These are phyloP conservation scores for Xenopus laevis DNA, from an alignment of 2,113 vertebrate genomes.

Conservation along the genomic window DNA sequence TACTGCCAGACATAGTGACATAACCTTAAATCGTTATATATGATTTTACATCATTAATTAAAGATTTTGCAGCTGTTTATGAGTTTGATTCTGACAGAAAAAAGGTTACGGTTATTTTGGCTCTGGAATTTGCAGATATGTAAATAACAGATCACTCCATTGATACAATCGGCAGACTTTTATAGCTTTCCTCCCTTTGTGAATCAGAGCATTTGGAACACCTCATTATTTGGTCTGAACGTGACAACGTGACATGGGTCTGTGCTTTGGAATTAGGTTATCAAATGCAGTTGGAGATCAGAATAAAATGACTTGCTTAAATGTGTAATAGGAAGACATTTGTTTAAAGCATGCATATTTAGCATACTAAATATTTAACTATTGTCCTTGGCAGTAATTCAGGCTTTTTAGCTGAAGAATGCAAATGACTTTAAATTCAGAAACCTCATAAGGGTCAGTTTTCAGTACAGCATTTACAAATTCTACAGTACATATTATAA, in stretches of 20 bases:
- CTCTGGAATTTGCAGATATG: constrained; percentile 6
- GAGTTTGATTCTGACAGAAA: not conserved
- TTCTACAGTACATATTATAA: no score
- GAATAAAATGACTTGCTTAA: constrained; percentile 4
- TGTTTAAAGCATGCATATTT: constrained; percentile 37
- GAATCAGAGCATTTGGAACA: constrained; percentile 8
- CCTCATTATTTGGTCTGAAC: constrained; percentile 3
- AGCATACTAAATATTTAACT: constrained; percentile 43
- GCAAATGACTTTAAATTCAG: constrained; percentile 18
- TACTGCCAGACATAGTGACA: no score
- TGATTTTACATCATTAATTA: no score
- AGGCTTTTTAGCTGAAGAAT: constrained; percentile 28
- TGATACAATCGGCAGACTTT: not conserved
- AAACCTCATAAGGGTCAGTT: not conserved
- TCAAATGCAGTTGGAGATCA: constrained; percentile 21
- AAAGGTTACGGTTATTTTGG: constrained; percentile 1
- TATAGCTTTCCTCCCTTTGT: constrained; percentile 6
- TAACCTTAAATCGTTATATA: no score
- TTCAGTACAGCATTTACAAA: no score
- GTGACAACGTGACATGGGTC: constrained; percentile 25
- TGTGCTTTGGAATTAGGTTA: constrained; percentile 16
- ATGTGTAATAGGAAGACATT: constrained; percentile 21
- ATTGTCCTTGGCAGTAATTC: constrained; percentile 36
- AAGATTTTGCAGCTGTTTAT: not conserved
- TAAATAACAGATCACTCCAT: constrained; percentile 30